phyloP scores from a whole-genome alignment of 2,888 invertebrate genomes.

The Danaus chrysippus region DNA sequence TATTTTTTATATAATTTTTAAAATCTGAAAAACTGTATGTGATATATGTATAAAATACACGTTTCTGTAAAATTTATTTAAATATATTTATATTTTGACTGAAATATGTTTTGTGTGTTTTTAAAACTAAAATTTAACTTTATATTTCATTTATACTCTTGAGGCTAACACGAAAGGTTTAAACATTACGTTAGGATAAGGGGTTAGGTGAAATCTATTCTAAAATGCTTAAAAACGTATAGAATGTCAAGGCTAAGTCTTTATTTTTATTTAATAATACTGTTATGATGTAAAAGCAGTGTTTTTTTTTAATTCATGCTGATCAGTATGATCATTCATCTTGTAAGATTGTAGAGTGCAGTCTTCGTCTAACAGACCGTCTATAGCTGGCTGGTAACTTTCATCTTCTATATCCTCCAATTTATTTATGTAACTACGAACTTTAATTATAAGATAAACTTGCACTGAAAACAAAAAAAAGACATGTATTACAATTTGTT shows the following conservation, averaged over 20 bases:
- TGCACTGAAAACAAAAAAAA: slow-evolving; percentile 12
- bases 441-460: slow-evolving; percentile 9
- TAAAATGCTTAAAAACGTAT: too few relatives aligned
- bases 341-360: slow-evolving; percentile 14
- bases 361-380: slow-evolving; percentile 3
- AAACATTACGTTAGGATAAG: too few relatives aligned
- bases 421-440: slow-evolving; percentile 9
- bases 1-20: not conserved
- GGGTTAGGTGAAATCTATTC: too few relatives aligned
- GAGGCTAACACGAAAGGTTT: too few relatives aligned
- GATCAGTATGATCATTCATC: not conserved
- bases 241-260: not conserved
- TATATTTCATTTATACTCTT: too few relatives aligned
- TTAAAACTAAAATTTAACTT: too few relatives aligned
- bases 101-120: too few relatives aligned
- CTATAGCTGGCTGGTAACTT: not conserved
- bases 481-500: too few relatives aligned
- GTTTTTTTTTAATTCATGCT: slow-evolving; percentile 8
- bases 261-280: not conserved
- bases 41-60: too few relatives aligned
- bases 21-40: too few relatives aligned
- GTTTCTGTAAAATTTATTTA: too few relatives aligned
- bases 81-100: too few relatives aligned
- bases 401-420: slow-evolving; percentile 11
- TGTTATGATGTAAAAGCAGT: not conserved